Conservation (phyloP, 2,797 vertebrate genomes). For the Lates japonicus region DNA sequence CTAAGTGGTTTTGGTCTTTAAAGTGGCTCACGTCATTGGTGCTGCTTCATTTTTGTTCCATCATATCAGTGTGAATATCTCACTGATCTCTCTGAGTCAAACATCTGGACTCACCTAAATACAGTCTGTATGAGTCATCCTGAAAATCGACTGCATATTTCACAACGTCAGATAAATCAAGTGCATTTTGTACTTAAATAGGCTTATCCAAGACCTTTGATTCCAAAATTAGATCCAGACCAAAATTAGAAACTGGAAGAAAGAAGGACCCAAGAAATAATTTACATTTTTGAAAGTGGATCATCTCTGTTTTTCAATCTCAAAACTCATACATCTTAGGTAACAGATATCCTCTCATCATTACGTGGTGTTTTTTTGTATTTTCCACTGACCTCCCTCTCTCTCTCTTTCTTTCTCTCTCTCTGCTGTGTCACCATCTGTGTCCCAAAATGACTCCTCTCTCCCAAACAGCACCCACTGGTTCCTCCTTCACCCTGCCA, state of each 20-base stretch:
- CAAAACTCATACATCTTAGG: not conserved
- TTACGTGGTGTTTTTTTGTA: not conserved
- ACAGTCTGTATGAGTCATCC: slow-evolving; percentile 15
- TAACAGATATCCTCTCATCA: not conserved
- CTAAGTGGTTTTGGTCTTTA: no score
- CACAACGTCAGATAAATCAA: not conserved
- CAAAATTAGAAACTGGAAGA: slow-evolving; percentile 5
- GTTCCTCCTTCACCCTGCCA: slow-evolving; percentile 53
- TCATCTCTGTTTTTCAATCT: not conserved
- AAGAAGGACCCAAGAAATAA: not conserved
- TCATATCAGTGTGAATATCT: not conserved
- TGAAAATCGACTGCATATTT: not conserved
- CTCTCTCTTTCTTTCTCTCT: not conserved
- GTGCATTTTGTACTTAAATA: not conserved
- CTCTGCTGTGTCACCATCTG: slow-evolving; percentile 77
- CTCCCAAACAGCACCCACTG: slow-evolving; percentile 42
- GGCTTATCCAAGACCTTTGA: slow-evolving; percentile 2
- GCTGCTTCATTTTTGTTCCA: not conserved
- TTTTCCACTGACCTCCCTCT: slow-evolving; percentile 52
- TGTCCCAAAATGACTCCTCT: slow-evolving; percentile 53
- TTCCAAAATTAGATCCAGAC: slow-evolving; percentile 32
- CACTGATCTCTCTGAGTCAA: not conserved
- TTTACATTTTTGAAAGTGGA: not conserved
- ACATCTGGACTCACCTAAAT: slow-evolving; percentile 7
- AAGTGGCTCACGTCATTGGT: not conserved